Evolutionary conservation across 2,888 invertebrate genomes (phyloP).

Genomic region (Salpingus planirostris): DNA sequence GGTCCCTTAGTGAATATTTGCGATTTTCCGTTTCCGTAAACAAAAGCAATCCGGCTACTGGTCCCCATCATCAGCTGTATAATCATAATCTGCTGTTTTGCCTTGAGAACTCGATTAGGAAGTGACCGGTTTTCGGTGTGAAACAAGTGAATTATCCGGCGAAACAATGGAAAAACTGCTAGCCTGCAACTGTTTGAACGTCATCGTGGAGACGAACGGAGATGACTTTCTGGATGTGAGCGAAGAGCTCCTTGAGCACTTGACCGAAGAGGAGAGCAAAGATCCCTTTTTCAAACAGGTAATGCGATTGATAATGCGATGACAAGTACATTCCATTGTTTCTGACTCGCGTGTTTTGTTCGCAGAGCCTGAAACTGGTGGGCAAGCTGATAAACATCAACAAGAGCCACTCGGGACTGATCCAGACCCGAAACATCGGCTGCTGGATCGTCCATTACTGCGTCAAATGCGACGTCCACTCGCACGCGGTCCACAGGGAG

Average conservation of each 20-base stretch:
- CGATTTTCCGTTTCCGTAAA: slow-evolving; percentile 1
- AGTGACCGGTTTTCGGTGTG: too few relatives aligned
- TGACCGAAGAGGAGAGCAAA: slow-evolving; percentile 51
- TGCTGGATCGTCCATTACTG: slow-evolving; percentile 55
- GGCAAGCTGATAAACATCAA: slow-evolving; percentile 44
- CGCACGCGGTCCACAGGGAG: slow-evolving; percentile 54
- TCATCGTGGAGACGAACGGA: slow-evolving; percentile 54
- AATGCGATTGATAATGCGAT: slow-evolving; percentile 20
- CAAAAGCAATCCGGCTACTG: slow-evolving; percentile 4
- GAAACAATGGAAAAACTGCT: slow-evolving; percentile 36
- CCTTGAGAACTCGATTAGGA: too few relatives aligned
- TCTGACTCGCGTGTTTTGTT: too few relatives aligned
- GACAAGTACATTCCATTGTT: too few relatives aligned
- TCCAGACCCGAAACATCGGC: slow-evolving; percentile 48
- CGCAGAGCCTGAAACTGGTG: slow-evolving; percentile 48
- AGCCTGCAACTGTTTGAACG: slow-evolving; percentile 71
- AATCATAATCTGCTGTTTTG: too few relatives aligned
- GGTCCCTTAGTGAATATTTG: too few relatives aligned
- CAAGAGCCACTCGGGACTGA: slow-evolving; percentile 50
- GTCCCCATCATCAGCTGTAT: slow-evolving; percentile 10
- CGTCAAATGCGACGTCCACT: slow-evolving; percentile 53
- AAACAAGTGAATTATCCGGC: not conserved
- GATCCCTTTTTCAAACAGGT: slow-evolving; percentile 63
- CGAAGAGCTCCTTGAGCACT: slow-evolving; percentile 47
- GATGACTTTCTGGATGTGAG: slow-evolving; percentile 48